A percentile compares a stretch with the other conserved stretches of the same genome.
phyloP scores from a whole-genome alignment of 2,797 vertebrate species.

The Enteromius paludinosus region DNA sequence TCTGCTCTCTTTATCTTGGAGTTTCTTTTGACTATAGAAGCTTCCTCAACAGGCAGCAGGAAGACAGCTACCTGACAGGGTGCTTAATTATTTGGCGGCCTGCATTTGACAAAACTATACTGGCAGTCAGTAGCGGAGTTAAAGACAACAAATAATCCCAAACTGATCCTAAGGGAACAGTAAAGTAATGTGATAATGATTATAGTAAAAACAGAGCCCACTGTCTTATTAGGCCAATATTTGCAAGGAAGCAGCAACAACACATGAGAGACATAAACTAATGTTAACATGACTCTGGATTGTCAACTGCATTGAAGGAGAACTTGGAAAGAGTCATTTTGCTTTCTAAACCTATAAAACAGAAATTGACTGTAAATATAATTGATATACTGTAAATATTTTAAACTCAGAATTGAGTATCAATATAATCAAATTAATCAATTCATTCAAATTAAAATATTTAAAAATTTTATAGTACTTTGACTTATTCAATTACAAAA shows the following conservation, averaged over 20 bases:
- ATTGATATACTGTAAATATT: neutral
- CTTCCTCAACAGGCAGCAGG: slow-evolving; percentile 28
- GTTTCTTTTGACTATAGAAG: slow-evolving; percentile 44
- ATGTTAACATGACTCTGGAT: neutral
- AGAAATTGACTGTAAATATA: neutral
- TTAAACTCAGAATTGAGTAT: too few relatives aligned
- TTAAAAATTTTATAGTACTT: neutral
- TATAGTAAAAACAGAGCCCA: neutral
- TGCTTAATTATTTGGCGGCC: slow-evolving; percentile 36
- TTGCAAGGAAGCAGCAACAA: neutral
- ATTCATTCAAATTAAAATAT: neutral
- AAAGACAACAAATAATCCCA: slow-evolving; percentile 23
- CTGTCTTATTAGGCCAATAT: neutral
- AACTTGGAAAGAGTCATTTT: neutral
- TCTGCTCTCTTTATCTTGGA: slow-evolving; percentile 59
- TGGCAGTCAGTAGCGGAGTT: slow-evolving; percentile 10
- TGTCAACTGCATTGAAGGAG: neutral
- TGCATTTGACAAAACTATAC: slow-evolving; percentile 50
- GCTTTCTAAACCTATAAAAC: neutral
- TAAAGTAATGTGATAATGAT: neutral
- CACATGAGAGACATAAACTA: neutral
- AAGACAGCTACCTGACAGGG: slow-evolving; percentile 54
- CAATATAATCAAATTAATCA: neutral
- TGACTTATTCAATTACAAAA: neutral
- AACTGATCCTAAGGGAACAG: neutral